Evolutionary conservation across 2,113 vertebrate genomes (phyloP).

Genomic region (Opisthocomus hoazin): DNA sequence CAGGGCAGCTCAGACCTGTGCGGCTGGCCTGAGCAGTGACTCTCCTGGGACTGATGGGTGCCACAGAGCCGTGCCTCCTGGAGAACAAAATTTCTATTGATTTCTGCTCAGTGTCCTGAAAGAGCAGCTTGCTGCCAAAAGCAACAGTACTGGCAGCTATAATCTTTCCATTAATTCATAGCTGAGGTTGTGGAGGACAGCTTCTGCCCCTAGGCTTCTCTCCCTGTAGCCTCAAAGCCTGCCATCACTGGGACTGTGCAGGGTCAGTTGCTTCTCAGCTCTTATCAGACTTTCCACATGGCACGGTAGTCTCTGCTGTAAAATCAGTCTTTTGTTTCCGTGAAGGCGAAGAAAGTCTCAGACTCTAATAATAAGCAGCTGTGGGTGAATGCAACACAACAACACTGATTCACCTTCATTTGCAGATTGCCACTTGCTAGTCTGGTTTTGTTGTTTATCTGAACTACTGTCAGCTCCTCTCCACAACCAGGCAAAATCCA

Average conservation of each 20-base stretch:
- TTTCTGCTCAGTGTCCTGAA: neutral
- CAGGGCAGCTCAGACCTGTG: neutral
- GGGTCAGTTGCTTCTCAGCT: neutral
- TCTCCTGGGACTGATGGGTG: neutral
- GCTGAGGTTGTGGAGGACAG: neutral
- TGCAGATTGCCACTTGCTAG: neutral
- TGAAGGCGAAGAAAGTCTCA: neutral
- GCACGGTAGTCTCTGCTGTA: neutral
- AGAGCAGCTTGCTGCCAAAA: neutral
- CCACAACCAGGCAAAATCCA: neutral
- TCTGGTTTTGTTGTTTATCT: neutral
- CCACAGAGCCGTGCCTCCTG: neutral
- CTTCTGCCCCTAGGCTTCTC: neutral
- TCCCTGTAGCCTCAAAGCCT: neutral
- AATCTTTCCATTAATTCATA: neutral
- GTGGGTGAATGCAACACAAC: neutral
- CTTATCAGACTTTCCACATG: neutral
- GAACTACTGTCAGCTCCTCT: neutral
- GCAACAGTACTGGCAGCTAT: neutral
- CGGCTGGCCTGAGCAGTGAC: neutral
- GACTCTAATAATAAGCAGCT: neutral
- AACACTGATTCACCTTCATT: neutral
- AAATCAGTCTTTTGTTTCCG: neutral
- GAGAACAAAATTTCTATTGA: neutral
- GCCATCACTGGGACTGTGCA: fast-evolving